phyloP scores from a whole-genome alignment of 2,797 vertebrate species.

The Eulemur mongoz region DNA sequence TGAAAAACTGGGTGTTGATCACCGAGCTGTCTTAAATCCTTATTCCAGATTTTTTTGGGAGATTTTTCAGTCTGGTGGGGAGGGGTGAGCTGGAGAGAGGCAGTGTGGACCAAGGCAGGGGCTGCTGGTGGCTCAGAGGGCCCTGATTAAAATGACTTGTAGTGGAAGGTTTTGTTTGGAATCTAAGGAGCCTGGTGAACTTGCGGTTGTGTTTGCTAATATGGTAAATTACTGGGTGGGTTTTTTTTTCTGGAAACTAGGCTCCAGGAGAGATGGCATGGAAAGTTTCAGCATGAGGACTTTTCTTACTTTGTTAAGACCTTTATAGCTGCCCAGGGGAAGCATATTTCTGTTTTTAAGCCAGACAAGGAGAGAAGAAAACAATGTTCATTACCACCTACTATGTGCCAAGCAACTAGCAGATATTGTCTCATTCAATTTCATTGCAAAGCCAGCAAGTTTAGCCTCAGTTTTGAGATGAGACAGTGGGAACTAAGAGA shows the following conservation, averaged over 20 bases:
- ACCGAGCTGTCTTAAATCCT: neutral
- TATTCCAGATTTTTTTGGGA: neutral
- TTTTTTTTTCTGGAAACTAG: constrained; percentile 11
- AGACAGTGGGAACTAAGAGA: constrained; percentile 9
- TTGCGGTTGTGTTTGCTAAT: constrained; percentile 69
- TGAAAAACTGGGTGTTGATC: neutral
- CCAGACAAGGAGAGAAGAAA: neutral
- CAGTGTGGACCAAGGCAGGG: neutral
- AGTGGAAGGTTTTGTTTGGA: constrained; percentile 58
- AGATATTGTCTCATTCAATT: neutral
- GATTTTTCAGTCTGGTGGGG: neutral
- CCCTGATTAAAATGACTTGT: constrained; percentile 62
- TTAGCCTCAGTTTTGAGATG: neutral
- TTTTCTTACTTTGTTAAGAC: neutral
- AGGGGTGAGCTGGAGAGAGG: neutral
- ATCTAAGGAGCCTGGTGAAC: constrained; percentile 31
- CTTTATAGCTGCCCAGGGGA: neutral
- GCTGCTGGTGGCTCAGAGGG: neutral
- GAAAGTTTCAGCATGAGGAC: neutral
- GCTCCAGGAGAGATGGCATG: constrained; percentile 15
- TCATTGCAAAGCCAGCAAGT: neutral
- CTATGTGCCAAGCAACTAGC: neutral
- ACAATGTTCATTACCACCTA: neutral
- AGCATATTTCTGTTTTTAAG: constrained; percentile 41
- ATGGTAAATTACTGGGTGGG: constrained; percentile 48